Base-by-base conservation (phyloP, 2,888 invertebrate genomes). In the Sinodicranocentrus sp. region DNA sequence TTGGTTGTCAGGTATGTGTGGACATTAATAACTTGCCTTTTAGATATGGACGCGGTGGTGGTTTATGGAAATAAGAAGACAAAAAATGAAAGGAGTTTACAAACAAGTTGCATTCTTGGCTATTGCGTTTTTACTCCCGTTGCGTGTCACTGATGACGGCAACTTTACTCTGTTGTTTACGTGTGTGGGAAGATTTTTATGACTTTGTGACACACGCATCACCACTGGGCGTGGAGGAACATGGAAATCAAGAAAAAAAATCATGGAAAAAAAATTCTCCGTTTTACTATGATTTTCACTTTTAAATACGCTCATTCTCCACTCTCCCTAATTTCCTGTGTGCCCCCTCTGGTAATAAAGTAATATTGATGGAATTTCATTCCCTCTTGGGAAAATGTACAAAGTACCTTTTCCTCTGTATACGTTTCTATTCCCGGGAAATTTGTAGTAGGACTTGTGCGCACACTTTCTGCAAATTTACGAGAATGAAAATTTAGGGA, bases 201-300 rank as follows among this genome's bases (percentile, higher is more conserved):
- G 48, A 48, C 10, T 48, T n/a, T 10, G 48, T 48, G 48, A n/a
- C 48, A 48, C 48, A 48, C 48, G 48, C 48, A 48, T n/a, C 15
- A 48, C 6, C 48, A 10, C n/a, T 48, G n/a, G 48, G 48, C 48
- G 48, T 48, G 5, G 48, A 3, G 48, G 5, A 5, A 39, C 48
- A 48, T 33, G 33, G 33, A 33, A 33, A 33, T 6, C 10, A 33
- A 33, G n/a, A n/a, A n/a, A n/a, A n/a, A 13, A 5, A 39, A 39
- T 39, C 15, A 48, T 48, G 48, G 48, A 48, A 48, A n/a, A 33
- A 3, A 33, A 33, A 33, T 33, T 33, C 10, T 33, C 10, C 33
- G 33, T n/a, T n/a, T n/a, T n/a, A n/a, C n/a, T n/a, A n/a, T n/a
- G n/a, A n/a, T n/a, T n/a, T n/a, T n/a, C n/a, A 33, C 33, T 33